Evolutionary conservation across 1,140 invertebrate genomes (phyloP), one percentile per base, ranked within the genome.

Genomic region (Rhizoglyphus robini): DNA sequence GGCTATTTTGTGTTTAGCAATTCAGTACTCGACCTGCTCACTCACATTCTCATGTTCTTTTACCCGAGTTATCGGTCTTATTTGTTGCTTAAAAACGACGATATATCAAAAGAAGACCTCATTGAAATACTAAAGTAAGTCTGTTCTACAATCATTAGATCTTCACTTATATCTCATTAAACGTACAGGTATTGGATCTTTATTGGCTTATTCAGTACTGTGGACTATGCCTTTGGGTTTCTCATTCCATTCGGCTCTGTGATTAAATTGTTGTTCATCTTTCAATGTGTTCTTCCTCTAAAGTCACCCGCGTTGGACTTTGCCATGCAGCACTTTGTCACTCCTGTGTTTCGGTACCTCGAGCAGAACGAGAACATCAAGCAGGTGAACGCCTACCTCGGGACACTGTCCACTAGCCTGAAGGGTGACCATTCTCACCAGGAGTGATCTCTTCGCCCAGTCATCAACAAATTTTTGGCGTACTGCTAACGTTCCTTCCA

Each of bases 141-240:
- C 23, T 8, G 2, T 51, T 11, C n/a, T 49, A 11, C 4, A 49
- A 49, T 49, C 47, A 5, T 51, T 13, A 51, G 13, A 27, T 4
- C 2, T 3, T n/a, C 23, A 25, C 2, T 4, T 27, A 20, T 51
- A 11, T n/a, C 29, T 20, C 4, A 49, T 11, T 4, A 11, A 49
- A 11, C n/a, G n/a, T n/a, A 49, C 5, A 59, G 58, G 27, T 60
- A 29, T 27, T 60, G 58, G 58, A 60, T 60, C 15, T 60, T 60
- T 27, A 60, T 60, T 8, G 15, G 15, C n/a, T 46, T 60, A 2
- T 60, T 60, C 15, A 46, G 15, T 2, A 60, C 58, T 18, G 29
- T 60, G 2, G 58, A 60, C 27, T 34, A 13, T 2, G 15, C 27
- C 3, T 27, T 60, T 20, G 58, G 58, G 3, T 29, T 2, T 23